Base-by-base conservation (phyloP, 1,140 invertebrate species). In the Brachystomella parvula region DNA sequence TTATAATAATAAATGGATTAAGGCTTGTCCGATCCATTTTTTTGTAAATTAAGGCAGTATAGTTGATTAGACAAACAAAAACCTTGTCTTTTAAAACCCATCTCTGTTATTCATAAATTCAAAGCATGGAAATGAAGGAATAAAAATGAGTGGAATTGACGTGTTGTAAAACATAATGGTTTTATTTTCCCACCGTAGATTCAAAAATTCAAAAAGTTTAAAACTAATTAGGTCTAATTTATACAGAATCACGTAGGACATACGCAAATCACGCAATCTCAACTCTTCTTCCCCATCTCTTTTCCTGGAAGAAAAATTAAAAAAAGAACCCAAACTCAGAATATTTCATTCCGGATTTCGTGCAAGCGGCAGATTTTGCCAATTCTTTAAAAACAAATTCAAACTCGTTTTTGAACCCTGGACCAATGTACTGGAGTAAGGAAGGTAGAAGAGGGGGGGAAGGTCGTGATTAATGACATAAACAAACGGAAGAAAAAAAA, bases 401-500 rank as follows among this genome's bases (percentile, higher is more conserved):
- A 12, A 53, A 53, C 24, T 53, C 24, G 49, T 44, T 12, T n/a
- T 44, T 44, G 39, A n/a, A 44, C n/a, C n/a, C n/a, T n/a, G n/a
- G n/a, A n/a, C n/a, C n/a, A n/a, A n/a, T n/a, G n/a, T n/a, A n/a
- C n/a, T 12, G 39, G 39, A n/a, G 39, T 53, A 17, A 12, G 12
- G 49, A 6, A 53, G 49, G 49, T 9, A 15, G 9, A 15, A 6
- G 49, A 26, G 12, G 9, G 21, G 49, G 12, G 12, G 24, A 24
- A 24, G 49, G 62, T 47, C n/a, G 31, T 71, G 69, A 71, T 71
- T 71, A 71, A 71, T 71, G 69, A 71, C 67, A 68, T 71, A 71
- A 71, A 71, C 69, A 71, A 47, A 63, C 59, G 62, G 61, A 68
- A 63, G 65, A 59, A 57, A 61, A 12, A 53, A 24, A 24, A 61